Conservation (phyloP, 2,888 invertebrate genomes). For the Troides aeacus region DNA sequence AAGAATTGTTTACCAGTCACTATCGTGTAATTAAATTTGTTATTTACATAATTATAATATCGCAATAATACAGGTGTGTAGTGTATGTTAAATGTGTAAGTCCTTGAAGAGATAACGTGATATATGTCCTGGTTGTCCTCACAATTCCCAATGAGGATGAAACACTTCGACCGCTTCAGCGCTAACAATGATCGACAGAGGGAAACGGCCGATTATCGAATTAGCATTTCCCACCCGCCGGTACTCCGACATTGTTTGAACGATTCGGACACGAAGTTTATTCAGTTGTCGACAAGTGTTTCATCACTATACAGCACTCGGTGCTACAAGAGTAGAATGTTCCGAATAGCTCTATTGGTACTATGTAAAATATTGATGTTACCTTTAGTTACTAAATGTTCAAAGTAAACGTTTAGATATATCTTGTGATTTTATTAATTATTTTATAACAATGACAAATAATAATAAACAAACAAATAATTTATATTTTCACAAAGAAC, state of each 20-base stretch:
- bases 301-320: constrained; percentile 8
- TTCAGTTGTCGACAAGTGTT: constrained; percentile 31
- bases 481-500: too few relatives aligned
- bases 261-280: constrained; percentile 38
- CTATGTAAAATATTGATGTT: neutral
- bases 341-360: neutral
- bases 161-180: constrained; percentile 12
- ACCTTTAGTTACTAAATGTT: neutral
- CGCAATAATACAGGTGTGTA: too few relatives aligned
- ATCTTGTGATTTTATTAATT: too few relatives aligned
- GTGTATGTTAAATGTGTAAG: neutral
- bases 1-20: too few relatives aligned
- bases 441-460: too few relatives aligned
- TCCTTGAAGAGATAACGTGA: neutral
- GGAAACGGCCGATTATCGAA: constrained; percentile 62
- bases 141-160: constrained; percentile 23
- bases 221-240: constrained; percentile 63
- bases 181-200: constrained; percentile 24
- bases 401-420: too few relatives aligned
- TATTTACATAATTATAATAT: too few relatives aligned
- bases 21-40: too few relatives aligned
- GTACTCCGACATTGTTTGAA: constrained; percentile 33
- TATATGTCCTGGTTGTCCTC: constrained; percentile 9
- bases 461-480: too few relatives aligned
- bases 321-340: neutral